A percentile compares a stretch with the other conserved stretches of the same genome.
Evolutionary conservation across 2,888 invertebrate species (phyloP).

Genomic region (Operophtera brumata): DNA sequence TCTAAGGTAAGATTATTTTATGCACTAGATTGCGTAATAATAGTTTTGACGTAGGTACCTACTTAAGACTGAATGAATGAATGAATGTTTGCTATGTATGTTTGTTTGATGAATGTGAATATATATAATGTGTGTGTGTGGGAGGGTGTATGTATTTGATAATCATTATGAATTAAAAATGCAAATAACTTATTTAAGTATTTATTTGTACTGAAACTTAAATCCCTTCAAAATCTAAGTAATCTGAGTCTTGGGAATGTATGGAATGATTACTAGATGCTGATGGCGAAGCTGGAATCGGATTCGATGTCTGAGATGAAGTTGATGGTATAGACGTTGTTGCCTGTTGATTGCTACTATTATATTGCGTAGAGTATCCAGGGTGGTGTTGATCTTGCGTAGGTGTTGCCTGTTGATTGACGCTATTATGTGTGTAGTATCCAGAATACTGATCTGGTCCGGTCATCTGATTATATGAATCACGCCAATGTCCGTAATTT

Average conservation of each 20-base stretch:
- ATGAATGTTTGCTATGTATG: constrained; percentile 26
- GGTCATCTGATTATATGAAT: too few species aligned
- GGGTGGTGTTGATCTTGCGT: constrained; percentile 37
- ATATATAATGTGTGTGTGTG: constrained; percentile 16
- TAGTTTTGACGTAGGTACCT: constrained; percentile 23
- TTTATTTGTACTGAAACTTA: constrained; percentile 39
- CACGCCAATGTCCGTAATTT: constrained; percentile 40
- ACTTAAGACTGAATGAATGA: constrained; percentile 17
- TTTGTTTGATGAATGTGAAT: constrained; percentile 22
- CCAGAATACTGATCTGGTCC: constrained; percentile 38
- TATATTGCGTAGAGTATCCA: constrained; percentile 37
- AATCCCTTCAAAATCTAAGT: constrained; percentile 38
- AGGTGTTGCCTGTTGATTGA: constrained; percentile 37
- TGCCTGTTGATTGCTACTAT: constrained; percentile 28
- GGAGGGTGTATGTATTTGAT: constrained; percentile 27
- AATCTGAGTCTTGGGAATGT: constrained; percentile 35
- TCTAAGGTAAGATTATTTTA: constrained; percentile 30
- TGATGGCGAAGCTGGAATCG: constrained; percentile 33
- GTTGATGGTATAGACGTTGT: constrained; percentile 33
- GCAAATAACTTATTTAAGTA: constrained; percentile 34
- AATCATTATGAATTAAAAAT: constrained; percentile 35
- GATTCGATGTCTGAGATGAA: constrained; percentile 29
- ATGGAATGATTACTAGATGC: constrained; percentile 36
- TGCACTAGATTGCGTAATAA: constrained; percentile 32
- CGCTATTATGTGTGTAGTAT: constrained; percentile 34